phyloP scores from a whole-genome alignment of 2,113 vertebrate genomes.

The Hippocampus zosterae region DNA sequence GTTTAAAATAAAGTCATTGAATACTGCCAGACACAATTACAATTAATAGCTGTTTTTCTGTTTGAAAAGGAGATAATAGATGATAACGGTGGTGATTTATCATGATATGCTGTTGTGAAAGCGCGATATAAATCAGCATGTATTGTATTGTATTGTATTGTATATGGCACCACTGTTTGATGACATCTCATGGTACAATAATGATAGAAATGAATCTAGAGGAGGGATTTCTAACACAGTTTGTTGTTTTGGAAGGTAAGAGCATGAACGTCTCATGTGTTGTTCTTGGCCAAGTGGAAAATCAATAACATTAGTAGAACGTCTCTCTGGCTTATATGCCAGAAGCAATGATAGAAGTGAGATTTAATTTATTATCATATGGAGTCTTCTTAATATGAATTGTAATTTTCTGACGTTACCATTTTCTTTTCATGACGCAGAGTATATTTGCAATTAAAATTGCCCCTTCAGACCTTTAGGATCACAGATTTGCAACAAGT shows the following conservation, averaged over 20 bases:
- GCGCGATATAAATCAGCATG: too few species aligned
- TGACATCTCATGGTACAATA: neutral
- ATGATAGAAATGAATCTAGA: neutral
- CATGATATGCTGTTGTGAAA: too few species aligned
- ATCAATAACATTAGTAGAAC: constrained; percentile 59
- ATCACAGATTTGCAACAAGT: neutral
- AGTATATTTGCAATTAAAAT: neutral
- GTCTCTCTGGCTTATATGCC: constrained; percentile 25
- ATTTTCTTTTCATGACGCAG: neutral
- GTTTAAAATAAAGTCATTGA: neutral
- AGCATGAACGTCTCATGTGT: neutral
- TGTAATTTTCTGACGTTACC: constrained; percentile 4
- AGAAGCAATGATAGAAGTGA: constrained; percentile 24
- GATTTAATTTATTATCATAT: constrained; percentile 57
- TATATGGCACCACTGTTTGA: neutral
- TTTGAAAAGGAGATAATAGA: too few species aligned
- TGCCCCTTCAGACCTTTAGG: neutral
- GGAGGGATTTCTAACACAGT: neutral
- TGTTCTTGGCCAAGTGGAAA: constrained; percentile 40
- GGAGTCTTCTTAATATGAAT: constrained; percentile 20
- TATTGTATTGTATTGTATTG: too few species aligned
- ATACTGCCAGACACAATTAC: neutral
- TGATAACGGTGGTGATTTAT: too few species aligned
- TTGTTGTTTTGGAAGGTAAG: neutral
- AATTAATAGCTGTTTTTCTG: neutral